phyloP scores from a whole-genome alignment of 1,140 invertebrate genomes.

The Drosophila leontia region DNA sequence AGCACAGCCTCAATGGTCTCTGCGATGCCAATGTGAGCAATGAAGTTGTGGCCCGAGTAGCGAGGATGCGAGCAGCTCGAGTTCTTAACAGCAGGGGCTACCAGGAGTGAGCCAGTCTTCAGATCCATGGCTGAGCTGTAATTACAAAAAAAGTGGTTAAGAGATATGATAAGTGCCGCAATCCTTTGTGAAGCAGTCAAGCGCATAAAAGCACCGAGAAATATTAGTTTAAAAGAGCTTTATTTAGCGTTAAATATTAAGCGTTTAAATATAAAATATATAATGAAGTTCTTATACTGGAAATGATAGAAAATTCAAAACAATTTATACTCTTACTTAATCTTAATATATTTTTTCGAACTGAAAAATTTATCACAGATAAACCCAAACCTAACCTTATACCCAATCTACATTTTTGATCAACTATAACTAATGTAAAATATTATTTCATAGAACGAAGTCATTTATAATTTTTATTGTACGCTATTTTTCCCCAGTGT shows the following conservation, averaged over 20 bases:
- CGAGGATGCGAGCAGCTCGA: slow-evolving; percentile 91
- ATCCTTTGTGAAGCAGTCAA: slow-evolving; percentile 3
- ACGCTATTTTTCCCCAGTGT: slow-evolving; percentile 1
- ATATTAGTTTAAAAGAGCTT: too few relatives aligned
- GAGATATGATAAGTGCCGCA: not conserved
- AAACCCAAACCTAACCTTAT: not conserved
- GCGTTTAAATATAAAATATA: not conserved
- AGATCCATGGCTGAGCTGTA: slow-evolving; percentile 80
- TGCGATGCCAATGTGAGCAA: slow-evolving; percentile 88
- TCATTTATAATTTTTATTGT: slow-evolving; percentile 10
- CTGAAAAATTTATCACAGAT: not conserved
- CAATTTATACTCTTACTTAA: not conserved
- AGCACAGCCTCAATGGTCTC: slow-evolving; percentile 91
- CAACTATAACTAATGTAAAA: not conserved
- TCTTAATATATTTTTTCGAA: not conserved
- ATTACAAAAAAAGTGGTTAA: not conserved
- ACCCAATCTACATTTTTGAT: not conserved
- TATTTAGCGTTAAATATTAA: not conserved
- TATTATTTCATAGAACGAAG: not conserved
- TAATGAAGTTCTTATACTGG: not conserved
- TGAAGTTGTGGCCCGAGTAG: slow-evolving; percentile 87
- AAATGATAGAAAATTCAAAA: not conserved
- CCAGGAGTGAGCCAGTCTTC: slow-evolving; percentile 87
- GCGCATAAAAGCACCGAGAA: not conserved
- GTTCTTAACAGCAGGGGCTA: slow-evolving; percentile 91